Conservation (phyloP, 2,113 vertebrate genomes). For the Trichomycterus rosablanca region DNA sequence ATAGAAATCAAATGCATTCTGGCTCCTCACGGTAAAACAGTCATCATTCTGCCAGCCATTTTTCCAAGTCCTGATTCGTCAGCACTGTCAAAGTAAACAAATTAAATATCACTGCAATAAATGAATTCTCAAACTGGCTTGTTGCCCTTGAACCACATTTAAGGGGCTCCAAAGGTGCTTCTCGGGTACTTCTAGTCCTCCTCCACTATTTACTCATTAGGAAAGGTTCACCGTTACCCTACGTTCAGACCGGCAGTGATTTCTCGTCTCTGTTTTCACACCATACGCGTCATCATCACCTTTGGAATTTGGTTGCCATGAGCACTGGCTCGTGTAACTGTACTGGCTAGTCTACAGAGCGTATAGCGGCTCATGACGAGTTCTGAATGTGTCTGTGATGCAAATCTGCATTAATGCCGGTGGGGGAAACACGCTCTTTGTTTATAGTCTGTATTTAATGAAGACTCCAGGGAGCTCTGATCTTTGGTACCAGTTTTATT, state of each 20-base stretch:
- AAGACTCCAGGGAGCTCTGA: slow-evolving; percentile 6
- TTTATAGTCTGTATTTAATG: slow-evolving; percentile 5
- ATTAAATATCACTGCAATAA: slow-evolving; percentile 24
- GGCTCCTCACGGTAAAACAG: slow-evolving; percentile 15
- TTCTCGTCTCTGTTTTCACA: too few relatives aligned
- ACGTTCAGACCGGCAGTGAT: too few relatives aligned
- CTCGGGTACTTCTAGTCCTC: slow-evolving; percentile 1
- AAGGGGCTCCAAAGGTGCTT: slow-evolving; percentile 2
- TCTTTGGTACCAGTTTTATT: slow-evolving; percentile 1
- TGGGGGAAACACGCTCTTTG: slow-evolving; percentile 1
- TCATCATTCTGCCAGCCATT: slow-evolving; percentile 19
- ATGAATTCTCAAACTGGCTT: neutral
- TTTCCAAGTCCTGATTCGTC: slow-evolving; percentile 13
- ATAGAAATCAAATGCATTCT: slow-evolving; percentile 26
- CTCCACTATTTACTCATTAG: too few relatives aligned
- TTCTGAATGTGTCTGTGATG: slow-evolving; percentile 8
- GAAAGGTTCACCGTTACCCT: too few relatives aligned
- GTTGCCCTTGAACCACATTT: neutral
- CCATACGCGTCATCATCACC: too few relatives aligned
- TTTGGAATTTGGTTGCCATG: too few relatives aligned
- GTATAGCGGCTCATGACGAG: slow-evolving; percentile 22
- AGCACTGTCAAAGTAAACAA: slow-evolving; percentile 27
- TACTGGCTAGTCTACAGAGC: too few relatives aligned
- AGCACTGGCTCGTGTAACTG: too few relatives aligned
- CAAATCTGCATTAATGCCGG: slow-evolving; percentile 1